These are phyloP conservation scores for Mustela nigripes DNA, from an alignment of 2,113 vertebrate species.

Conservation along the genomic window DNA sequence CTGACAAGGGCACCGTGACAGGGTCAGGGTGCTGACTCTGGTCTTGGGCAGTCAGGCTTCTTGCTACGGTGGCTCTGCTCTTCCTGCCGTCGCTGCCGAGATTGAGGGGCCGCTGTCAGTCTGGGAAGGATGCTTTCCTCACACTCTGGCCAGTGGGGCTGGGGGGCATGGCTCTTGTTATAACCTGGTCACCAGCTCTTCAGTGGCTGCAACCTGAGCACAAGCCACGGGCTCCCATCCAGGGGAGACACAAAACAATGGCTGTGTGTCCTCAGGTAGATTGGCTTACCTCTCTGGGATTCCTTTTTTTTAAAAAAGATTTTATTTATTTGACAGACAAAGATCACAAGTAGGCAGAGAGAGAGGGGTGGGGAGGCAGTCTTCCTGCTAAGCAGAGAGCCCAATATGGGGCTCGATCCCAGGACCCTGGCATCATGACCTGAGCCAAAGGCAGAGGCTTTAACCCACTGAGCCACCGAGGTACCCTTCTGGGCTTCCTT, in stretches of 20 bases:
- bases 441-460: no score
- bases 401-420: no score
- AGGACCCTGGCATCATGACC: no score
- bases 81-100: neutral
- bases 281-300: neutral
- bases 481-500: neutral
- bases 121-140: neutral
- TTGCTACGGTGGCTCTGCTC: accelerated
- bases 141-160: neutral
- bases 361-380: no score
- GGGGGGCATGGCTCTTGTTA: neutral
- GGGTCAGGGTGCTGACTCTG: no score
- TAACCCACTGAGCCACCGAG: no score
- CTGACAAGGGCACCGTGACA: accelerated
- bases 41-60: neutral
- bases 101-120: accelerated
- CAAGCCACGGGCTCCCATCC: neutral
- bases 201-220: accelerated
- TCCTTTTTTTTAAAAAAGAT: neutral
- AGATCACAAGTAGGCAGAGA: no score
- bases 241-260: no score
- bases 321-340: no score
- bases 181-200: neutral
- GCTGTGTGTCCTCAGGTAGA: neutral
- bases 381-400: no score